Percentiles rank a stretch among this genome's conserved stretches.
Conservation (phyloP, 2,888 invertebrate species). For the Rotaria macrura region DNA sequence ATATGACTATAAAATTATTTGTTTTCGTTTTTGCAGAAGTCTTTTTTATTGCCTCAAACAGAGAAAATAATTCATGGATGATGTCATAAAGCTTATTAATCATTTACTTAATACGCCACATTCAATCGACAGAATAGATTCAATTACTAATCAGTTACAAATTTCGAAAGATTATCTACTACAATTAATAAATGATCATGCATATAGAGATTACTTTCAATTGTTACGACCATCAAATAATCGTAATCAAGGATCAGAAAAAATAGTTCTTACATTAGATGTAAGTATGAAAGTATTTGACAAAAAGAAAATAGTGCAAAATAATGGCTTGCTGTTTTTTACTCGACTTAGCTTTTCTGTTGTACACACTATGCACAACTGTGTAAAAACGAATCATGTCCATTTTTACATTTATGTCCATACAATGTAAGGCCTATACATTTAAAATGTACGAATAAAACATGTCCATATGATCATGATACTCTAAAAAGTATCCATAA, state of each 20-base stretch:
- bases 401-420: slow-evolving; percentile 5
- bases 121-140: not conserved
- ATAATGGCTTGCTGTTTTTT: not conserved
- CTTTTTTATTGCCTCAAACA: not conserved
- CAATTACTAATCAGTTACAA: not conserved
- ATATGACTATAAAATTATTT: too few species aligned
- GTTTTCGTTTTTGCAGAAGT: not conserved
- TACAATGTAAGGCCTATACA: not conserved
- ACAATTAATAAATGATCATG: not conserved
- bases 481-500: not conserved
- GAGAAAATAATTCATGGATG: not conserved
- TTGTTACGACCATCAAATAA: not conserved
- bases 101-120: not conserved
- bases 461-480: slow-evolving; percentile 2
- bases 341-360: not conserved
- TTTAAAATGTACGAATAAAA: not conserved
- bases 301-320: not conserved
- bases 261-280: not conserved
- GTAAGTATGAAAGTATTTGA: not conserved
- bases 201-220: not conserved
- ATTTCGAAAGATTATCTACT: not conserved
- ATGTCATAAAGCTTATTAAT: not conserved
- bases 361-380: slow-evolving; percentile 6
- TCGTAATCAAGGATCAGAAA: not conserved
- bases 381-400: not conserved